A percentile compares a stretch with the other conserved stretches of the same genome.
phyloP scores from a whole-genome alignment of 2,888 invertebrate species.

The Microctonus brassicae region DNA sequence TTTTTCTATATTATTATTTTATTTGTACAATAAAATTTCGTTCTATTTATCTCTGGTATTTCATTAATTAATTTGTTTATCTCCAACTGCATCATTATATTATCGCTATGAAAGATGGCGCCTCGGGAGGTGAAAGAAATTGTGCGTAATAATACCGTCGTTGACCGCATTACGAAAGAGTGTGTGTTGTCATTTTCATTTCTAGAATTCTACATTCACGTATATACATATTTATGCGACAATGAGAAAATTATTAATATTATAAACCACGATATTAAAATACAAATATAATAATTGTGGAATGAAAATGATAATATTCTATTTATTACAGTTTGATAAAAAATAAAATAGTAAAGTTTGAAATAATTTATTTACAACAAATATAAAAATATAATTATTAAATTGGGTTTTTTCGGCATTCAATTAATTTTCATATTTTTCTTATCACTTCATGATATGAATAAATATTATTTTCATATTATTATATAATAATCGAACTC shows the following conservation, averaged over 20 bases:
- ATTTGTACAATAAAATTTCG: too few relatives aligned
- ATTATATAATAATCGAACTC: too few relatives aligned
- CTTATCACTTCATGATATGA: too few relatives aligned
- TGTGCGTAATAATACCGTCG: conserved; percentile 10
- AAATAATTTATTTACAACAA: not conserved
- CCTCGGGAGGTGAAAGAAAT: conserved; percentile 6
- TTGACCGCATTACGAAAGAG: conserved; percentile 17
- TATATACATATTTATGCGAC: not conserved
- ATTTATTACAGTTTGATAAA: too few relatives aligned
- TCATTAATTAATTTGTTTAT: not conserved
- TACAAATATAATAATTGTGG: not conserved
- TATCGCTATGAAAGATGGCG: not conserved
- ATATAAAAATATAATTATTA: too few relatives aligned
- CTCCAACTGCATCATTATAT: not conserved
- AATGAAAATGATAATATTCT: not conserved
- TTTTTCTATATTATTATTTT: too few relatives aligned
- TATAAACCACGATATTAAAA: conserved; percentile 26
- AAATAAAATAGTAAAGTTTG: not conserved
- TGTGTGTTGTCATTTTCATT: not conserved
- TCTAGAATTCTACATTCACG: not conserved
- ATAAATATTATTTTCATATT: too few relatives aligned
- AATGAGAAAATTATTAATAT: conserved; percentile 38
- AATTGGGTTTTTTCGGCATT: too few relatives aligned
- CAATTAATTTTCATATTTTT: too few relatives aligned
- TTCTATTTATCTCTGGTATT: not conserved